phyloP scores from a whole-genome alignment of 2,113 vertebrate species.

The Mustelus asterias region DNA sequence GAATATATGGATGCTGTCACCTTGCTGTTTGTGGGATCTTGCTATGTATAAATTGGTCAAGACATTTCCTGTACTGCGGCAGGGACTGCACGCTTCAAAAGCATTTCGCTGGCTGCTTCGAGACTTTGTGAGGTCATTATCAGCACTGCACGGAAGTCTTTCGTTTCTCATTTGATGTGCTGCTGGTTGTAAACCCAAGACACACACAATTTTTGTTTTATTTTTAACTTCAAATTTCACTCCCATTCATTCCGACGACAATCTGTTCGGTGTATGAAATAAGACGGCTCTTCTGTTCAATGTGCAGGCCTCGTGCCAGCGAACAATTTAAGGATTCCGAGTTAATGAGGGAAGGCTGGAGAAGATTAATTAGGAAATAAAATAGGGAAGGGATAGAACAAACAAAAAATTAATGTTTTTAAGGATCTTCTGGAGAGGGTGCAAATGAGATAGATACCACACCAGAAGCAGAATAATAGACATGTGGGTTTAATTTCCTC shows the following conservation, averaged over 20 bases:
- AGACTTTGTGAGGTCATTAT: neutral
- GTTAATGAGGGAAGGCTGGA: neutral
- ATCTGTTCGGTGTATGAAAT: neutral
- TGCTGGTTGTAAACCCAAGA: neutral
- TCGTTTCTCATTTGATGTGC: neutral
- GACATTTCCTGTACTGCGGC: neutral
- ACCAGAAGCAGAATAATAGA: neutral
- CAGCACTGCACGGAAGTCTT: no score
- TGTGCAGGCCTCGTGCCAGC: neutral
- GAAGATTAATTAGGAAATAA: constrained; percentile 28
- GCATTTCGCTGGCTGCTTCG: neutral
- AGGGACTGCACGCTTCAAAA: neutral
- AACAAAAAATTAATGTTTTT: neutral
- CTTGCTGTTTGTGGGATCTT: neutral
- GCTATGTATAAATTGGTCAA: neutral
- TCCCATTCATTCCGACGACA: neutral
- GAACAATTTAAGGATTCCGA: neutral
- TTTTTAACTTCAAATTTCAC: neutral
- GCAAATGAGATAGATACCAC: neutral
- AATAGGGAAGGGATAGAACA: neutral
- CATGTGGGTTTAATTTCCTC: constrained; percentile 27
- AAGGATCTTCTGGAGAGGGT: neutral
- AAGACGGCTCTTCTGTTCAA: neutral
- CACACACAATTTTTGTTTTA: neutral
- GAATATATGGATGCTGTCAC: neutral